These are phyloP conservation scores for Clarias laeviceps DNA, from an alignment of 2,797 vertebrate species.

Conservation along the genomic window DNA sequence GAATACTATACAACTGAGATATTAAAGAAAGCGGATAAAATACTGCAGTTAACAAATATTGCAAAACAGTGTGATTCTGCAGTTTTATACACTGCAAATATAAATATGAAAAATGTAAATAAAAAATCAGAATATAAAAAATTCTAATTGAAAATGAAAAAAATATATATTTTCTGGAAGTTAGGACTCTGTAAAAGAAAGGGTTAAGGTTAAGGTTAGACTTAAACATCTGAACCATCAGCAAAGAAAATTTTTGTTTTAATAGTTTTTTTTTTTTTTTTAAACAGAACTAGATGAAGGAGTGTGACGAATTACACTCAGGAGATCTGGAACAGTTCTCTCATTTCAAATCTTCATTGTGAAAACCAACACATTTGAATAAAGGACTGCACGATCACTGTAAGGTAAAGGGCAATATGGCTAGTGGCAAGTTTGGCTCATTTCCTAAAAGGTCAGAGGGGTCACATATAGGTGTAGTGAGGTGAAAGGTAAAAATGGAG, in stretches of 20 bases:
- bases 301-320: not conserved
- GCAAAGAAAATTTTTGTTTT: too few relatives aligned
- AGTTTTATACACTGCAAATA: too few relatives aligned
- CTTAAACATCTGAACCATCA: too few relatives aligned
- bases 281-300: not conserved
- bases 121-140: too few relatives aligned
- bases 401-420: not conserved
- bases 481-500: slow-evolving; percentile 43
- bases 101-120: too few relatives aligned
- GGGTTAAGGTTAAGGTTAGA: not conserved
- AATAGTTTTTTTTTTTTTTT: too few relatives aligned
- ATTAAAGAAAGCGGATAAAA: too few relatives aligned
- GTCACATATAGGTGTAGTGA: slow-evolving; percentile 41
- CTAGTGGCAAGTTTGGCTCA: slow-evolving; percentile 28
- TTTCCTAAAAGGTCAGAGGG: slow-evolving; percentile 41
- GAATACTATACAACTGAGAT: too few relatives aligned
- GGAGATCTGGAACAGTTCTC: not conserved
- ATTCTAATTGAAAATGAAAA: too few relatives aligned
- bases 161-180: too few relatives aligned
- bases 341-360: not conserved
- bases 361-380: not conserved
- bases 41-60: too few relatives aligned
- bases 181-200: not conserved
- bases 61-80: too few relatives aligned
- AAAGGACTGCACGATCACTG: not conserved